Base-by-base conservation (phyloP, 2,797 vertebrate genomes). In the Bradypodion pumilum region DNA sequence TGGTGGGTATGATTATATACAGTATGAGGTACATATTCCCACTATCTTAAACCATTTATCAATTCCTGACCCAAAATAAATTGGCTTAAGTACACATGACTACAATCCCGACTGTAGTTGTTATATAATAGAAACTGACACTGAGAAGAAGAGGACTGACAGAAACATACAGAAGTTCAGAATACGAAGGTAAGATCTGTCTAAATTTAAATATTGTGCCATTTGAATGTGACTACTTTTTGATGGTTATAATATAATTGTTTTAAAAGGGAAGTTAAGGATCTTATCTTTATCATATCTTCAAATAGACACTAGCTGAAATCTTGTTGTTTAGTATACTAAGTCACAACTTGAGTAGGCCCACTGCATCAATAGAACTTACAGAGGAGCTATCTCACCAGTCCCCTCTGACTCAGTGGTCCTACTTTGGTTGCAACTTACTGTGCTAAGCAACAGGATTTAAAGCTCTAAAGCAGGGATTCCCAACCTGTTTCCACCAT, bases 231-330 rank as follows among this genome's bases (percentile, higher is more conserved):
- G 42, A 69, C 3, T 32, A 80, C 32, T n/a, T 74, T 75, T 85
- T 0, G 9, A 81, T 84, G 81, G 88, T 81, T 1, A 19, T 1
- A 29, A 16, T 4, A 37, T 91, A 89, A 63, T 84, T 80, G 84
- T 81, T 6, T 1, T 86, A 86, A 52, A 1, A 2, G 37, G 2
- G 27, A 69, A 85, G 82, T 90, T 86, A 76, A 87, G 85, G 76
- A 90, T 80, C 81, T 91, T 89, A 80, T 91, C 85, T 76, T 74
- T 1, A 70, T 21, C 35, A 40, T 40, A 40, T n/a, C 40, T 70
- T 42, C 23, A 70, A 40, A 56, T 21, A 56, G 15, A 56, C 15
- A 56, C 15, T 15, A 13, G 52, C 52, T 16, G 15, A 56, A 56
- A 56, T 56, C 52, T 4, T 56, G 52, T 56, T 56, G 12, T 52